phyloP scores from a whole-genome alignment of 2,113 vertebrate species.

The Otolemur garnettii region DNA sequence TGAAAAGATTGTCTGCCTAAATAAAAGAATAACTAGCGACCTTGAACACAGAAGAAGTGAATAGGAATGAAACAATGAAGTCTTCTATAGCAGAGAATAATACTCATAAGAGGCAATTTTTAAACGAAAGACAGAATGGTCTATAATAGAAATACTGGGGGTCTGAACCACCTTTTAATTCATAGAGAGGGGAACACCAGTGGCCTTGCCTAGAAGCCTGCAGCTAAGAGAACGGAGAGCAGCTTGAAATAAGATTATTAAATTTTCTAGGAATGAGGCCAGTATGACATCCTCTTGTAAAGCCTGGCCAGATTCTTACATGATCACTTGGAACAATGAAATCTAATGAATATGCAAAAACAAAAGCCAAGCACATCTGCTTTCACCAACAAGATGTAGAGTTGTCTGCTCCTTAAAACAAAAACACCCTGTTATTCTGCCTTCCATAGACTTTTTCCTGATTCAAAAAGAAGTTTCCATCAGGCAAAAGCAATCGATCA shows the following conservation, averaged over 20 bases:
- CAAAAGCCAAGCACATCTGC: slow-evolving; percentile 70
- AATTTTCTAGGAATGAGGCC: slow-evolving; percentile 79
- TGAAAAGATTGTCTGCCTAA: slow-evolving; percentile 86
- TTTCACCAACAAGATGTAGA: slow-evolving; percentile 66
- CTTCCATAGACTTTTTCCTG: slow-evolving; percentile 52
- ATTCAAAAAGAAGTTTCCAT: slow-evolving; percentile 61
- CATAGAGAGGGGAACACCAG: slow-evolving; percentile 77
- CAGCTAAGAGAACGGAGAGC: slow-evolving; percentile 61
- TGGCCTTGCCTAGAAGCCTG: slow-evolving; percentile 71
- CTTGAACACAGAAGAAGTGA: slow-evolving; percentile 88
- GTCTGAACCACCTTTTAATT: slow-evolving; percentile 79
- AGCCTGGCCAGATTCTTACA: slow-evolving; percentile 70
- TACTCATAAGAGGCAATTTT: slow-evolving; percentile 86
- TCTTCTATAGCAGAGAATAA: slow-evolving; percentile 87
- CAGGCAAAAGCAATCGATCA: slow-evolving; percentile 31
- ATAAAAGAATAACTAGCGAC: slow-evolving; percentile 88
- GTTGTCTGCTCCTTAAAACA: slow-evolving; percentile 59
- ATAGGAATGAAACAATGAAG: slow-evolving; percentile 89
- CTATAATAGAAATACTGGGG: slow-evolving; percentile 76
- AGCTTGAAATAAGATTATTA: slow-evolving; percentile 78
- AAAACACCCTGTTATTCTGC: slow-evolving; percentile 43
- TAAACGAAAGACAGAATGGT: slow-evolving; percentile 82
- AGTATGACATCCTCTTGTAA: slow-evolving; percentile 69
- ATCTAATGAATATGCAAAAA: slow-evolving; percentile 69
- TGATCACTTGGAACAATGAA: slow-evolving; percentile 74